Base-by-base conservation (phyloP, 92 coral and sea anemone species). In the Muricea muricata region DNA sequence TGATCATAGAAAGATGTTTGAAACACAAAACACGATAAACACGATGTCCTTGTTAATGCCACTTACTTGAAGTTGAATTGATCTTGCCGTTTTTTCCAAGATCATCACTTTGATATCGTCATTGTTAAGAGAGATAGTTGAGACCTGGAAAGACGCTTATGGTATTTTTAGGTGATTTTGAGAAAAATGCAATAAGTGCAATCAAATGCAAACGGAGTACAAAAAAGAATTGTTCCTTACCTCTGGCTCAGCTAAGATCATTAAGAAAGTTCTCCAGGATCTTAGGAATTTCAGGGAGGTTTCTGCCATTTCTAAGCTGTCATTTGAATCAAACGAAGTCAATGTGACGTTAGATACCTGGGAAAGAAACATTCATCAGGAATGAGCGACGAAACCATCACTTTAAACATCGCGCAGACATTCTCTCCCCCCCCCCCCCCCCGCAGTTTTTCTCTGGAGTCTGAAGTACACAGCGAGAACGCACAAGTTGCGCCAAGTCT, bases 231-330 rank as follows among this genome's bases (percentile, higher is more conserved):
- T n/a, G n/a, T n/a, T n/a, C n/a, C n/a, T n/a, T n/a, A n/a, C 60
- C 26, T 52, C 96, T 69, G 85, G 55, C 10, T 94, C 83, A 13
- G 97, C 89, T 11, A 92, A 87, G 8, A 96, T 94, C 9, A 96
- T 87, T 33, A 93, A 90, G 48, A 93, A 93, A 0, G 97, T 87
- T 75, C 97, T 92, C 99, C 99, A 96, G 0, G 99, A 93, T 30
- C 97, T 84, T 24, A 96, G 96, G 40, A 96, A 68, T 65, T 88
- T 92, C 17, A 96, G 91, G 29, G 80, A 85, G 32, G 88, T 94
- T 18, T 80, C 83, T 8, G n/a, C 55, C 39, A 54, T 47, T 34
- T 81, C 71, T 31, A 28, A 2, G 10, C 34, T 11, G 23, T 37
- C 45, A 58, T 18, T 13, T 14, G 69, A 58, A 78, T 10, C 9